phyloP scores from a whole-genome alignment of 2,113 vertebrate genomes.

The Cairina moschata region DNA sequence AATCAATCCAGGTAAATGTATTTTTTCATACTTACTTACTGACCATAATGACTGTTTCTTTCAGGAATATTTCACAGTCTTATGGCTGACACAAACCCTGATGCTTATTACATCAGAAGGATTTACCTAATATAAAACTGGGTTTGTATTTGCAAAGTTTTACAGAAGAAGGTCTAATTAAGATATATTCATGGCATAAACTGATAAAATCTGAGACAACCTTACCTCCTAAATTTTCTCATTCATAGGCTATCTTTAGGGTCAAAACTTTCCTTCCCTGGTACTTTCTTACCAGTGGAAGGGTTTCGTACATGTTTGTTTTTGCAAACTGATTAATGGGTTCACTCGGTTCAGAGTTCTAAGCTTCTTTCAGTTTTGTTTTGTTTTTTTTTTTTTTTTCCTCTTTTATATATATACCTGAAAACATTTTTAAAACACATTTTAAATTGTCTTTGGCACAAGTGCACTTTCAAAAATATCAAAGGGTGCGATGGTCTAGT shows the following conservation, averaged over 20 bases:
- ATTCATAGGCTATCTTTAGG: neutral
- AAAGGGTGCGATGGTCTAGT: neutral
- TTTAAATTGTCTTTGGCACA: slow-evolving; percentile 48
- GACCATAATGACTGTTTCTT: neutral
- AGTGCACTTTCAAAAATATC: neutral
- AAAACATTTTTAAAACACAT: slow-evolving; percentile 52
- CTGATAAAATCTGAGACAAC: neutral
- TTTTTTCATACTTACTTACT: neutral
- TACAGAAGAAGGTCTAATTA: neutral
- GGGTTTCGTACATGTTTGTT: slow-evolving; percentile 12
- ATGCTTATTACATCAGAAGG: neutral
- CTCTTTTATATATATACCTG: slow-evolving; percentile 8
- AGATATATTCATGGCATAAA: neutral
- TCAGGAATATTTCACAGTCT: neutral
- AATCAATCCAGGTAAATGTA: neutral
- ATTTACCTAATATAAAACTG: neutral
- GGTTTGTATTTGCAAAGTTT: neutral
- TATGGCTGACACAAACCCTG: neutral
- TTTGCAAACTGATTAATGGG: slow-evolving; percentile 57
- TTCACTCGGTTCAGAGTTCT: slow-evolving; percentile 39
- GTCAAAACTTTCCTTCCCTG: neutral
- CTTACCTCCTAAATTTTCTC: neutral
- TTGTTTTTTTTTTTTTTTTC: neutral
- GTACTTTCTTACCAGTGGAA: slow-evolving; percentile 18
- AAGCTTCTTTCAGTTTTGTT: slow-evolving; percentile 26